Base-by-base conservation (phyloP, 1,140 invertebrate species). In the Ostrea edulis region DNA sequence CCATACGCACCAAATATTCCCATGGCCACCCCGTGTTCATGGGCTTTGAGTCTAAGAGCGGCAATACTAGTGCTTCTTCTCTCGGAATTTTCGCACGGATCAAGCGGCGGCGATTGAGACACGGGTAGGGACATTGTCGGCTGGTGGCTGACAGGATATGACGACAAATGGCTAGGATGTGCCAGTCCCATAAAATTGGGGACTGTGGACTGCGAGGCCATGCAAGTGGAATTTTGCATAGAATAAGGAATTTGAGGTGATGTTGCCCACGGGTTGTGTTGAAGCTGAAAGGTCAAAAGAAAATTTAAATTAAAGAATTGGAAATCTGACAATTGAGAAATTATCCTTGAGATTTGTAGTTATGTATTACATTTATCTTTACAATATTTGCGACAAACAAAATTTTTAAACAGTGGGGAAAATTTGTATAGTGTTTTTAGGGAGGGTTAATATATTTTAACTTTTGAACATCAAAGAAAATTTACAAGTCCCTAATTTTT, bases 31-130 rank as follows among this genome's bases (percentile, higher is more conserved):
- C 91, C 91, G 86, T 99, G 98, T 95, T 99, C 98, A 14, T 98
- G 96, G 0, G 98, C 98, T 92, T 98, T 98, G 82, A 98, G 95
- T 88, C 98, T 95, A 9, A 99, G 95, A 0, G 97, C 97, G 1
- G 97, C 98, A 89, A 98, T 98, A 91, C 97, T 98, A 17, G 97
- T 98, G 91, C 97, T 97, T 88, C 98, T 95, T 87, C 97, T 95
- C 94, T 98, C 98, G 82, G 97, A 96, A 14, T 95, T 94, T 9
- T 91, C 90, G 71, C 89, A 87, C 1, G 88, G 87, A 35, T 92
- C 91, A 29, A 92, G 44, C 44, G 91, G 82, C 12, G 86, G 82
- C 2, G 89, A 89, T 17, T 88, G 88, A 29, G 90, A 84, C 12
- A 85, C 89, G 22, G 77, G 89, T n/a, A 91, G 85, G 20, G 87